Conservation (phyloP, 2,888 invertebrate species). For the Drosophila melanocephala region DNA sequence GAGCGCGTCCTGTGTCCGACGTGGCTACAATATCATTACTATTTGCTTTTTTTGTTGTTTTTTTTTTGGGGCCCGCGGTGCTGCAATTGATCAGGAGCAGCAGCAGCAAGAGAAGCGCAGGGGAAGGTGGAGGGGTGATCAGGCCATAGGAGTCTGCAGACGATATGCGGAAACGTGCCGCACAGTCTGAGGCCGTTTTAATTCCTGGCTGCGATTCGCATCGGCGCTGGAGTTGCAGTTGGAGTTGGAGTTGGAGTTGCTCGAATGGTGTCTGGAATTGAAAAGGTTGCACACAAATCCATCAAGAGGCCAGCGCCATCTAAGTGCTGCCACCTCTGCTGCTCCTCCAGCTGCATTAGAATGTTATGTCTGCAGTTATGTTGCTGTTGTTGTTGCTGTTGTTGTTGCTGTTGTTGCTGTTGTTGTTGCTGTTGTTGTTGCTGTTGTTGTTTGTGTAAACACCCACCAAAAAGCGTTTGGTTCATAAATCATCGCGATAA, state of each 20-base stretch:
- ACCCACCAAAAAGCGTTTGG: conserved; percentile 77
- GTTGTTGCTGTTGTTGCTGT: conserved; percentile 13
- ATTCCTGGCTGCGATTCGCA: conserved; percentile 63
- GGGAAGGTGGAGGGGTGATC: background rate
- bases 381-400: conserved; percentile 24
- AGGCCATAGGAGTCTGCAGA: conserved; percentile 11
- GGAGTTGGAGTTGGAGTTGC: conserved; percentile 10
- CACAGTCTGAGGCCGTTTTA: conserved; percentile 53
- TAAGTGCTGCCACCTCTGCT: conserved; percentile 14
- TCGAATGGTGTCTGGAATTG: conserved; percentile 53
- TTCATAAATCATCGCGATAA: conserved; percentile 85
- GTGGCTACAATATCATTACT: conserved; percentile 64
- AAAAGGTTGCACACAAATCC: conserved; percentile 69
- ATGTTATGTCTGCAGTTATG: conserved; percentile 37
- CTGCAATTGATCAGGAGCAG: conserved; percentile 62
- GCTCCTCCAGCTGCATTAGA: conserved; percentile 54
- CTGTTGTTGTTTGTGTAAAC: conserved; percentile 69
- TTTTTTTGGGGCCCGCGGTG: conserved; percentile 55
- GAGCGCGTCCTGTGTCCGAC: conserved; percentile 43
- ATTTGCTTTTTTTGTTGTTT: conserved; percentile 60
- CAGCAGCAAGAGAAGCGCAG: background rate
- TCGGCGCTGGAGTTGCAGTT: conserved; percentile 30
- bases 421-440: conserved; percentile 16
- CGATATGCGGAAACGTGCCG: conserved; percentile 79
- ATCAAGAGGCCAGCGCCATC: conserved; percentile 80